Conservation (phyloP, 2,797 vertebrate genomes). For the Vultur gryphus region DNA sequence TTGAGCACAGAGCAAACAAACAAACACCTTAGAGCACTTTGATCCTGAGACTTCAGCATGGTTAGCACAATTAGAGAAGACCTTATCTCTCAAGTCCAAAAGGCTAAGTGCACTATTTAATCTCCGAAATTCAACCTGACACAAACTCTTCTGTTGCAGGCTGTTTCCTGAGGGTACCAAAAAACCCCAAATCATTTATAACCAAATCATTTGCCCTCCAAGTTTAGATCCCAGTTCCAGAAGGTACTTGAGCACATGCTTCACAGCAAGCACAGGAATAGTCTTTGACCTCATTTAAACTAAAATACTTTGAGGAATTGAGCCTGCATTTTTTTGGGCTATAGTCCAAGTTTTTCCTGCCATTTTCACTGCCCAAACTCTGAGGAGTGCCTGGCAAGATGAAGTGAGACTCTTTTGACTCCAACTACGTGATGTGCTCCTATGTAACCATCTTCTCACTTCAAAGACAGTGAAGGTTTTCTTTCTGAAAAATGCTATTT, state of each 20-base stretch:
- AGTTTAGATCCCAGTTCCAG: background rate
- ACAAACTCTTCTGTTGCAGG: background rate
- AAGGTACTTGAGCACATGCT: background rate
- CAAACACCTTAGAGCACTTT: background rate
- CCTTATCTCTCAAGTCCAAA: background rate
- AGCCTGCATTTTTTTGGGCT: background rate
- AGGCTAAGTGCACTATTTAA: background rate
- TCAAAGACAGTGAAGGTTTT: background rate
- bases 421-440: background rate
- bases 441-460: background rate
- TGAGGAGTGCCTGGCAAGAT: background rate
- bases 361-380: background rate
- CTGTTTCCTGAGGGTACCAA: background rate
- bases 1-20: background rate
- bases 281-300: background rate
- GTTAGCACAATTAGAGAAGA: background rate
- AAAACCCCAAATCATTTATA: background rate
- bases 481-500: background rate
- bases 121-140: background rate
- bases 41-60: background rate
- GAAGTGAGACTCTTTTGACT: background rate
- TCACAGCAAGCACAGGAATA: background rate
- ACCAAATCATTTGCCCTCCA: background rate
- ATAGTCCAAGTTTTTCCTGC: background rate
- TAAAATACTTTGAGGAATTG: background rate